Evolutionary conservation across 2,888 invertebrate species (phyloP).

Genomic region (Drosophila colorata): DNA sequence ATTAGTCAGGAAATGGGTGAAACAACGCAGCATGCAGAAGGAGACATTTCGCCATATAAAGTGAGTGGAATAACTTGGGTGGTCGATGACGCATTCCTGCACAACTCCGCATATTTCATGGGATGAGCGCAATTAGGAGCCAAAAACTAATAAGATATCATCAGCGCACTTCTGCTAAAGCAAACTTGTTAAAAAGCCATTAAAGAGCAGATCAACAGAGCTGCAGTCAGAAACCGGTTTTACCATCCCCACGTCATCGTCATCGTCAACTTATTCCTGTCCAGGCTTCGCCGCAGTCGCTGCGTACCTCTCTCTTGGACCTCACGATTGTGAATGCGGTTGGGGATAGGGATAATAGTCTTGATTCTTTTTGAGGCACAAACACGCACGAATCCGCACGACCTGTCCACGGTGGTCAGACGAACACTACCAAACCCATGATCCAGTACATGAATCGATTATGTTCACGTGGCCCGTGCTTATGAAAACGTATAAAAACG

Average conservation of each 20-base stretch:
- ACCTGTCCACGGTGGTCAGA: background rate
- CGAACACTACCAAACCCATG: background rate
- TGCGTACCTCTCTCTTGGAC: background rate
- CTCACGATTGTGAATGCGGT: conserved; percentile 7
- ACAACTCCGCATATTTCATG: conserved; percentile 25
- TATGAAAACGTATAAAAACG: too few relatives aligned
- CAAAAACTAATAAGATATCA: conserved; percentile 58
- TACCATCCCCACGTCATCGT: conserved; percentile 5
- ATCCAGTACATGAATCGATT: background rate
- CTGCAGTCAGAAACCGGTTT: conserved; percentile 37
- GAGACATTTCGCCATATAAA: background rate
- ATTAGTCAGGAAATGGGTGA: background rate
- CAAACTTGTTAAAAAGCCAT: conserved; percentile 55
- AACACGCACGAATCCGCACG: background rate
- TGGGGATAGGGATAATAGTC: background rate
- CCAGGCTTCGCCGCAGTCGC: background rate
- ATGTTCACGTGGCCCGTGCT: too few relatives aligned
- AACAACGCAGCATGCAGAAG: too few relatives aligned
- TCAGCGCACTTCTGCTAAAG: conserved; percentile 35
- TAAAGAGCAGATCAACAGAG: conserved; percentile 27
- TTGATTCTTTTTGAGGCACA: background rate
- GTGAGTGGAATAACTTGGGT: conserved; percentile 35
- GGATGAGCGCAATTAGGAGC: conserved; percentile 52
- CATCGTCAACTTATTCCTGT: conserved; percentile 21
- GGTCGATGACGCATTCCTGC: conserved; percentile 31